Percentiles rank a stretch among this genome's conserved stretches.
These are phyloP conservation scores for Lanius collurio DNA, from an alignment of 2,113 vertebrate genomes.

Conservation along the genomic window DNA sequence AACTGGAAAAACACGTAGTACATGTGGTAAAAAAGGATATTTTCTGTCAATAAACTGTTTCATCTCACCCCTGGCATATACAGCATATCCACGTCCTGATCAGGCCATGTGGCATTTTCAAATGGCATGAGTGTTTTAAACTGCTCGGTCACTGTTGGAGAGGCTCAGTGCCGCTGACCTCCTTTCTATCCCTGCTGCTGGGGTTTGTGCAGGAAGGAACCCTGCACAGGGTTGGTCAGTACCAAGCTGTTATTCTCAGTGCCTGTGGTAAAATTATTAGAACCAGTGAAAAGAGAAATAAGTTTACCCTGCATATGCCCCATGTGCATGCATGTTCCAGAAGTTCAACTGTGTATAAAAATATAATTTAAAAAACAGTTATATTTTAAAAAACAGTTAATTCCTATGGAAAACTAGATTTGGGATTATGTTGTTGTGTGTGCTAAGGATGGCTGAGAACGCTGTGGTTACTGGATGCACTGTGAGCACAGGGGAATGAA, in stretches of 20 bases:
- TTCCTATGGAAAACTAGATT: not conserved
- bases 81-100: not conserved
- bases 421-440: not conserved
- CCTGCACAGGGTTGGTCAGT: fast-evolving
- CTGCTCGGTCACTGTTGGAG: fast-evolving
- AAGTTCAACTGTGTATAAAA: not conserved
- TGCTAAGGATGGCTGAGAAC: not conserved
- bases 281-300: not conserved
- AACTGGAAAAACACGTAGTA: not conserved
- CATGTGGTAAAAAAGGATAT: not conserved
- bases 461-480: not conserved
- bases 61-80: not conserved
- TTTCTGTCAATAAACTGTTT: not conserved
- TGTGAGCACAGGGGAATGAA: not conserved
- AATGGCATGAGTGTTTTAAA: not conserved
- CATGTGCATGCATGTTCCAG: fast-evolving
- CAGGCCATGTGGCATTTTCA: not conserved
- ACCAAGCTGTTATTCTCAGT: not conserved
- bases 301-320: not conserved
- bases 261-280: not conserved
- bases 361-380: not conserved
- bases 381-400: not conserved
- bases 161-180: not conserved
- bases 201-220: not conserved
- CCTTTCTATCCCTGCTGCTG: not conserved